Evolutionary conservation across 2,113 vertebrate species (phyloP), one percentile per base, ranked within the genome.

Genomic region (Phainopepla nitens): DNA sequence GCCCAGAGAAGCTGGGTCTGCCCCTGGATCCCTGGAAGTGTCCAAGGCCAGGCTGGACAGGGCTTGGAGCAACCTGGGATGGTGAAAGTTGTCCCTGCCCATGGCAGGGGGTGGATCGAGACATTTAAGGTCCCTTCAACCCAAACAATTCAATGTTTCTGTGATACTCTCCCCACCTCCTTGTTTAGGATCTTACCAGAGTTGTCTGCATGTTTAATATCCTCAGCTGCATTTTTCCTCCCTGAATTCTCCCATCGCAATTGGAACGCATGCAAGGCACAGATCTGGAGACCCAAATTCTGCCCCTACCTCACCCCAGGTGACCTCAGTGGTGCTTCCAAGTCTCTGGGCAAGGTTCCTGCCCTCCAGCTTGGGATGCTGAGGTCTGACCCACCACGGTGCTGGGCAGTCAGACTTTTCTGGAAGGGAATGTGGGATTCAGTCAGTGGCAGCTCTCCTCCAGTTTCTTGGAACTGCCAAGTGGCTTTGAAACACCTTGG

Each of bases 11-110:
- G 68, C 58, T 81, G 51, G 16, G 51, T 58, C 36, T 81, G 50
- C 4, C 36, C 33, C 60, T 47, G 65, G 49, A 73, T 65, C 60
- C 28, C 51, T 77, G 53, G 36, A 0, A 66, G 33, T 45, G 39
- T 2, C 28, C 60, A 51, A 58, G 39, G 44, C 23, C 60, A 39
- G 15, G 13, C 0, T 81, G 51, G 53, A 44, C 0, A 0, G 23
- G 12, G 23, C 28, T 78, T 45, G 47, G 64, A 68, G 11, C 16
- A 0, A 0, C 7, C 45, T 47, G 61, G 53, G 28, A 0, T 1
- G 2, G 13, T 47, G 45, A 29, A 0, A 82, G 2, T 1, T 47
- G 78, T 45, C 16, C 39, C 28, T 60, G 62, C 9, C 41, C 45
- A 23, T 33, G 54, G 54, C 33, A 69, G 11, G 33, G 11, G 9